phyloP scores from a whole-genome alignment of 2,797 vertebrate genomes.

The Myotis findleyi region DNA sequence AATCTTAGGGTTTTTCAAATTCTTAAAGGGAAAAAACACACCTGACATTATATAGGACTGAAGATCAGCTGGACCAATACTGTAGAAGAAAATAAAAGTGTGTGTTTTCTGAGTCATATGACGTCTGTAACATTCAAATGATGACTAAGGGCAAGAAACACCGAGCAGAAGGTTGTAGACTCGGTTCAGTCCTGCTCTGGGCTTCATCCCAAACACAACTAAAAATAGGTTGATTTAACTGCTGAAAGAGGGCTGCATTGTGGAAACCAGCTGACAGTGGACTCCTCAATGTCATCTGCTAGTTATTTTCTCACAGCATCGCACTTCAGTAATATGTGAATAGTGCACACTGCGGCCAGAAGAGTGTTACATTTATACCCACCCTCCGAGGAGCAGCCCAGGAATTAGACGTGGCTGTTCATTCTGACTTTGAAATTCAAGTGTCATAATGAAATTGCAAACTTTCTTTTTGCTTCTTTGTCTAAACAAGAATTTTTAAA shows the following conservation, averaged over 20 bases:
- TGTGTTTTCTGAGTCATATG: slow-evolving; percentile 57
- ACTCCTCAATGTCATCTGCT: slow-evolving; percentile 59
- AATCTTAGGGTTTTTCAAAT: not conserved
- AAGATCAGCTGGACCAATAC: not conserved
- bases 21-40: not conserved
- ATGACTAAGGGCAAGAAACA: slow-evolving; percentile 53
- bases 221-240: slow-evolving; percentile 65
- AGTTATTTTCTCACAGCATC: slow-evolving; percentile 57
- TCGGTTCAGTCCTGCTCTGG: slow-evolving; percentile 50
- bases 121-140: slow-evolving; percentile 44
- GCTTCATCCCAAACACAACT: slow-evolving; percentile 67
- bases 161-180: slow-evolving; percentile 36
- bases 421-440: not conserved
- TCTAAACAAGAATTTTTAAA: not conserved
- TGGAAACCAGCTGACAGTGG: slow-evolving; percentile 59
- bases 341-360: slow-evolving; percentile 41
- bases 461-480: not conserved
- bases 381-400: not conserved
- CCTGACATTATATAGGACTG: not conserved
- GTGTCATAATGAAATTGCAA: not conserved
- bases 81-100: slow-evolving; percentile 31
- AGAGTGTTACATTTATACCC: slow-evolving; percentile 12
- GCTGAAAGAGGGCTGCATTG: slow-evolving; percentile 62
- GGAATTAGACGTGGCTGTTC: not conserved
- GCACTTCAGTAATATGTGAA: slow-evolving; percentile 63